Percentiles rank a stretch among this genome's conserved stretches.
phyloP scores from a whole-genome alignment of 1,140 invertebrate genomes.

The Drosophila trapezifrons region DNA sequence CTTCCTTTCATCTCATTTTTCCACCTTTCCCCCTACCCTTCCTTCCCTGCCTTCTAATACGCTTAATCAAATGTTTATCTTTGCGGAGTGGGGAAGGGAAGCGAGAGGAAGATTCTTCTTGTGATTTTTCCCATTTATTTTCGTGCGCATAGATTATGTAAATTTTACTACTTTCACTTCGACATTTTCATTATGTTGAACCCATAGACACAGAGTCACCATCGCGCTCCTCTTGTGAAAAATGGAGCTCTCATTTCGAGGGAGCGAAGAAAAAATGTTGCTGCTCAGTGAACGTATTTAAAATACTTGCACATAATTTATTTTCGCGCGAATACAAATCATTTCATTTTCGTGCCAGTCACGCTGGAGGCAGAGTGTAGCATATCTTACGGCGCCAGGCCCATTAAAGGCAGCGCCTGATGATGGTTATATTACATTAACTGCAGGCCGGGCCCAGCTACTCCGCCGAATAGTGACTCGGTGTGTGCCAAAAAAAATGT shows the following conservation, averaged over 20 bases:
- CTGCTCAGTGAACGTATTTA: conserved; percentile 70
- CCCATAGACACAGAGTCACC: conserved; percentile 43
- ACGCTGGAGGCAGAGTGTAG: conserved; percentile 67
- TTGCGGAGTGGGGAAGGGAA: conserved; percentile 17
- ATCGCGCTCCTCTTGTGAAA: conserved; percentile 46
- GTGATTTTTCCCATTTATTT: conserved; percentile 79
- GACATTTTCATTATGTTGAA: conserved; percentile 78
- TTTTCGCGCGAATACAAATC: conserved; percentile 81
- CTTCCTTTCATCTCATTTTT: conserved; percentile 4
- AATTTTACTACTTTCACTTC: conserved; percentile 83
- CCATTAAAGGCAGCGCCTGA: conserved; percentile 66
- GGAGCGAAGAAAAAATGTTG: conserved; percentile 34
- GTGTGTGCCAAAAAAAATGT: conserved; percentile 65
- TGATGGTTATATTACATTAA: conserved; percentile 80
- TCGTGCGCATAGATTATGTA: conserved; percentile 80
- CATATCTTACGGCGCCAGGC: conserved; percentile 64
- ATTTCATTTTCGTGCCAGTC: conserved; percentile 80
- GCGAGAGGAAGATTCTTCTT: conserved; percentile 58
- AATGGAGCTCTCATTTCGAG: conserved; percentile 69
- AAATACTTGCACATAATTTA: conserved; percentile 83
- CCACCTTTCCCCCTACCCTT: not conserved
- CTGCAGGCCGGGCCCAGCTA: conserved; percentile 59
- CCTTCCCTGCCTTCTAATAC: conserved; percentile 53
- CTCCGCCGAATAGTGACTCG: conserved; percentile 60
- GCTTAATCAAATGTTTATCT: conserved; percentile 82